Conservation (phyloP, 35 echinoderm and acorn worm species). For the Diadema setosum region DNA sequence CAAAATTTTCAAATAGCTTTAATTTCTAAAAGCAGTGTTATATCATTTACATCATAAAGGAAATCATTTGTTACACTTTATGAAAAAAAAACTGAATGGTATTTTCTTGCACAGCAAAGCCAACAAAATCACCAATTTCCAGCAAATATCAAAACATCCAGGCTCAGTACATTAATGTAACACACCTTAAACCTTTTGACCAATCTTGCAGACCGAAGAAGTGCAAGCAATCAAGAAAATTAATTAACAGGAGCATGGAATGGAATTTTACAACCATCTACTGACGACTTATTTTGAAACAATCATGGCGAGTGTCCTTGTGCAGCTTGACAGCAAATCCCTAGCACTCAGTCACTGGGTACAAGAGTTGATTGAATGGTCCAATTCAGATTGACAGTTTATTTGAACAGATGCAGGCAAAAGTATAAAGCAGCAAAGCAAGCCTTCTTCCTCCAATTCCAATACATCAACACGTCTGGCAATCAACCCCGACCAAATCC, state of each 20-base stretch:
- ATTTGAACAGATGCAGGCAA: constrained; percentile 6
- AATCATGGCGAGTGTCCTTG: neutral
- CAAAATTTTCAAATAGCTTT: too few species aligned
- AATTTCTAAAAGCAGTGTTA: too few species aligned
- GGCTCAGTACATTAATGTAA: too few species aligned
- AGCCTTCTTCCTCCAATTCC: neutral
- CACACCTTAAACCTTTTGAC: too few species aligned
- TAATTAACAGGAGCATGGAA: neutral
- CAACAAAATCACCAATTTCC: too few species aligned
- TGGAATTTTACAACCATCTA: neutral
- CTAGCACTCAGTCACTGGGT: neutral
- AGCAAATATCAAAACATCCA: too few species aligned
- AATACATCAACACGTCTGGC: neutral
- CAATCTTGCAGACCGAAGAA: too few species aligned
- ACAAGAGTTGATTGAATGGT: neutral
- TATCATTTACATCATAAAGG: too few species aligned
- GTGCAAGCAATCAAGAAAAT: neutral
- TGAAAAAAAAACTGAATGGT: too few species aligned
- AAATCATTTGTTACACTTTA: too few species aligned
- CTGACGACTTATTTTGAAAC: neutral
- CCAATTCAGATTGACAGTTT: neutral
- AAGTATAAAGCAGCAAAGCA: neutral
- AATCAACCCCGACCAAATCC: neutral
- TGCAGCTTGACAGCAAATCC: neutral
- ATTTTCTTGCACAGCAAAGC: too few species aligned